Conservation (phyloP, 2,113 vertebrate genomes). For the Amphiprion ocellaris region DNA sequence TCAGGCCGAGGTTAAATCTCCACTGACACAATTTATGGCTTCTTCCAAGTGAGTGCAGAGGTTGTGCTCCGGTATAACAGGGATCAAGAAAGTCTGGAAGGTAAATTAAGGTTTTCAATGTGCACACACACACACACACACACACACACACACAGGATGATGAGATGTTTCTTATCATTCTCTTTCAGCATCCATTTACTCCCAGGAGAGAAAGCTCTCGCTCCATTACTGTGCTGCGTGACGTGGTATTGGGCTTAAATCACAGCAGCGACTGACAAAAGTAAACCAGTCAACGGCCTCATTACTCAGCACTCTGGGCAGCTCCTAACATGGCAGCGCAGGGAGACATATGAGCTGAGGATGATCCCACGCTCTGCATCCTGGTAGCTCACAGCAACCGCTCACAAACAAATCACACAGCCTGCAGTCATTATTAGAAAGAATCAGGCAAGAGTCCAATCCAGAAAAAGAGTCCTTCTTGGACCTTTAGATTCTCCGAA, state of each 20-base stretch:
- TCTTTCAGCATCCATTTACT: conserved; percentile 27
- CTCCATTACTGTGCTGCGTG: neutral
- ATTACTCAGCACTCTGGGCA: conserved; percentile 36
- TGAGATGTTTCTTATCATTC: conserved; percentile 14
- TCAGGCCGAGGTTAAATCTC: conserved; percentile 77
- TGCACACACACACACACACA: neutral
- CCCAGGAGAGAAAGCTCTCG: conserved; percentile 16
- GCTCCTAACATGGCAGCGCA: conserved; percentile 47
- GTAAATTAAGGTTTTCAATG: neutral
- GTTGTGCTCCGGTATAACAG: conserved; percentile 3
- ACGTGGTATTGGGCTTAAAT: conserved; percentile 34
- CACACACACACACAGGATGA: neutral
- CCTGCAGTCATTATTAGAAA: conserved; percentile 6
- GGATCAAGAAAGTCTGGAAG: conserved; percentile 21
- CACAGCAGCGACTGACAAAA: conserved; percentile 36
- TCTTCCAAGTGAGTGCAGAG: conserved; percentile 40
- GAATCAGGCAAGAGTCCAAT: conserved; percentile 9
- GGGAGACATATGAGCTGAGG: conserved; percentile 11
- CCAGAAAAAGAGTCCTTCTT: neutral
- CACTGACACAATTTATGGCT: conserved; percentile 65
- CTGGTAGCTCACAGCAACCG: conserved; percentile 34
- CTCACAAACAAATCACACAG: conserved; percentile 38
- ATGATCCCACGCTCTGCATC: conserved; percentile 8
- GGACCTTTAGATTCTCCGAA: neutral
- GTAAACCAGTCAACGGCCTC: conserved; percentile 32